Percentiles rank a stretch among this genome's conserved stretches.
Conservation (phyloP, 2,888 invertebrate species). For the Onchidella celtica region DNA sequence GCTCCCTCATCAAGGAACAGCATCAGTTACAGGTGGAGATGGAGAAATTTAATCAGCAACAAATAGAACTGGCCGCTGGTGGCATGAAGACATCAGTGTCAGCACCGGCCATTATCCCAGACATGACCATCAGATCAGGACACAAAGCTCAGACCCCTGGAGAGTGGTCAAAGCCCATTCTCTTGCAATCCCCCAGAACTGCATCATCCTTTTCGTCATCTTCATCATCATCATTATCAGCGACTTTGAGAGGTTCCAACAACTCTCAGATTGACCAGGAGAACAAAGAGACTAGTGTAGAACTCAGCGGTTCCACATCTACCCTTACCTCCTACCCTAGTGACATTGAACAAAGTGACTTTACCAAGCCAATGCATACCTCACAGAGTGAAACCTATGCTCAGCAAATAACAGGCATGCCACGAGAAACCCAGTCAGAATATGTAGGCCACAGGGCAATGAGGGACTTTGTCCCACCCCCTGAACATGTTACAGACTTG, state of each 20-base stretch:
- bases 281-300: too few species aligned
- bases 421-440: not conserved
- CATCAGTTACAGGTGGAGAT: conserved; percentile 52
- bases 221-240: not conserved
- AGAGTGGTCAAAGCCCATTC: too few species aligned
- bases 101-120: conserved; percentile 10
- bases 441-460: not conserved
- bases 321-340: too few species aligned
- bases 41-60: not conserved
- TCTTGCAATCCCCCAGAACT: too few species aligned
- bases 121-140: not conserved
- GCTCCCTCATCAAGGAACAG: conserved; percentile 70
- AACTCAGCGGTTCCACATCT: too few species aligned
- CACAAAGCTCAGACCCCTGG: too few species aligned
- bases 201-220: not conserved
- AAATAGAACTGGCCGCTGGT: not conserved
- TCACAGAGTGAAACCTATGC: conserved; percentile 1
- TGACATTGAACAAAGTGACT: not conserved
- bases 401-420: not conserved
- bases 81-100: too few species aligned
- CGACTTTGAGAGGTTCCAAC: too few species aligned
- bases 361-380: conserved; percentile 5
- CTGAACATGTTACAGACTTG: not conserved
- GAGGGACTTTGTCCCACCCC: not conserved
- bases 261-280: too few species aligned